phyloP scores from a whole-genome alignment of 1,140 invertebrate genomes.

The Uloborus diversus region DNA sequence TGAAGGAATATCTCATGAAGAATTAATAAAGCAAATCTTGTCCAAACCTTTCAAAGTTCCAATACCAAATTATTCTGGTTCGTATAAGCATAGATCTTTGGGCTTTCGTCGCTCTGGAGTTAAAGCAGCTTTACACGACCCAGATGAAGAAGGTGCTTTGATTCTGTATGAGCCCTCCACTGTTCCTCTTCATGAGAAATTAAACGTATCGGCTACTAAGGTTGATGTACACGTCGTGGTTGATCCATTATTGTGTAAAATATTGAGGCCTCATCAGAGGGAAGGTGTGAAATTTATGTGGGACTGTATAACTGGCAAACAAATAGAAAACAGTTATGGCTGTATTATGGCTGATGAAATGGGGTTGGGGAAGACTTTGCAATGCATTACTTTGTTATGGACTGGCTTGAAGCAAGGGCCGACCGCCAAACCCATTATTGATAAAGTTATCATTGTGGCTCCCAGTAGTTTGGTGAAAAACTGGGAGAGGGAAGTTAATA shows the following conservation, averaged over 20 bases:
- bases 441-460: constrained; percentile 93
- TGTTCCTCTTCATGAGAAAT: constrained; percentile 79
- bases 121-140: constrained; percentile 87
- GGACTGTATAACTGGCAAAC: constrained; percentile 94
- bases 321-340: constrained; percentile 87
- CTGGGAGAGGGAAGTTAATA: constrained; percentile 98
- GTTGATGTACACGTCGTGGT: constrained; percentile 80
- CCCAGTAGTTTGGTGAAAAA: constrained; percentile 98
- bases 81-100: constrained; percentile 73
- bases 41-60: constrained; percentile 95
- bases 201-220: constrained; percentile 93
- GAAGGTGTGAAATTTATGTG: constrained; percentile 99
- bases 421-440: constrained; percentile 78
- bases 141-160: constrained; percentile 90
- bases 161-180: constrained; percentile 85
- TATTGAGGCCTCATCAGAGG: constrained; percentile 91
- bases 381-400: constrained; percentile 97
- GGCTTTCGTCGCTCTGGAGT: constrained; percentile 77
- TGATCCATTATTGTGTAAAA: constrained; percentile 70
- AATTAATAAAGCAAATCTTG: constrained; percentile 81
- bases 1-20: constrained; percentile 70
- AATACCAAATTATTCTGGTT: constrained; percentile 84
- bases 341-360: constrained; percentile 99
- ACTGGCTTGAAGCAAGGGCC: constrained; percentile 89
- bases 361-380: constrained; percentile 95